Evolutionary conservation across 1,140 invertebrate species (phyloP).

Genomic region (Drosophila willistoni): DNA sequence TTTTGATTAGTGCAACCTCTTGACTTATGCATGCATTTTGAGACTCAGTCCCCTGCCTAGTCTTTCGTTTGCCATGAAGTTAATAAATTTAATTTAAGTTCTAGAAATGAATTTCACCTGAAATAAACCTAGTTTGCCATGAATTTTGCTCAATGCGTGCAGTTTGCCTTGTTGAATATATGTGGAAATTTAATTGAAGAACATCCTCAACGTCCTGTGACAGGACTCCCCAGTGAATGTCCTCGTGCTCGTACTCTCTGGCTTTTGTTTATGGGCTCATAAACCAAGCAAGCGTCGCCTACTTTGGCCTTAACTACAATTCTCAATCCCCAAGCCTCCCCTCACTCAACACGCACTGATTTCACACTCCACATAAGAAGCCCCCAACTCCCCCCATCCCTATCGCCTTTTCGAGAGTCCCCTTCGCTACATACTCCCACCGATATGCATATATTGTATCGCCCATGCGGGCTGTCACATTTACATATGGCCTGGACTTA

Average conservation of each 20-base stretch:
- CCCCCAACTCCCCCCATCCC: conserved; percentile 6
- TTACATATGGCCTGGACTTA: conserved; percentile 67
- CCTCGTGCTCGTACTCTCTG: background rate
- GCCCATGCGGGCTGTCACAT: conserved; percentile 66
- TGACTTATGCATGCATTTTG: conserved; percentile 73
- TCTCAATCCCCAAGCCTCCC: conserved; percentile 39
- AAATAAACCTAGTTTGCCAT: background rate
- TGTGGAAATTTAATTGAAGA: conserved; percentile 30
- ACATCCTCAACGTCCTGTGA: conserved; percentile 41
- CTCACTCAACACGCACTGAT: conserved; percentile 68
- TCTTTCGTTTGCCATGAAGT: conserved; percentile 59
- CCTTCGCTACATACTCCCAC: background rate
- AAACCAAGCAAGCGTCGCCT: conserved; percentile 62
- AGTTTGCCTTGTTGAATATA: background rate
- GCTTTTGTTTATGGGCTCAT: conserved; percentile 70
- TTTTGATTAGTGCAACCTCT: conserved; percentile 73
- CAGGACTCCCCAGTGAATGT: conserved; percentile 37
- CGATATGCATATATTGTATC: conserved; percentile 18
- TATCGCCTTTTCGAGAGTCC: background rate
- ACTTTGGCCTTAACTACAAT: conserved; percentile 46
- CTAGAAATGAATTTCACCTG: conserved; percentile 19
- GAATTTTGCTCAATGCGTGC: background rate
- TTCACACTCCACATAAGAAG: conserved; percentile 45
- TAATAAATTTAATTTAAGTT: conserved; percentile 67
- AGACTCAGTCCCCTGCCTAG: conserved; percentile 29